phyloP scores from a whole-genome alignment of 2,797 vertebrate species.

The Lacerta bilineata region DNA sequence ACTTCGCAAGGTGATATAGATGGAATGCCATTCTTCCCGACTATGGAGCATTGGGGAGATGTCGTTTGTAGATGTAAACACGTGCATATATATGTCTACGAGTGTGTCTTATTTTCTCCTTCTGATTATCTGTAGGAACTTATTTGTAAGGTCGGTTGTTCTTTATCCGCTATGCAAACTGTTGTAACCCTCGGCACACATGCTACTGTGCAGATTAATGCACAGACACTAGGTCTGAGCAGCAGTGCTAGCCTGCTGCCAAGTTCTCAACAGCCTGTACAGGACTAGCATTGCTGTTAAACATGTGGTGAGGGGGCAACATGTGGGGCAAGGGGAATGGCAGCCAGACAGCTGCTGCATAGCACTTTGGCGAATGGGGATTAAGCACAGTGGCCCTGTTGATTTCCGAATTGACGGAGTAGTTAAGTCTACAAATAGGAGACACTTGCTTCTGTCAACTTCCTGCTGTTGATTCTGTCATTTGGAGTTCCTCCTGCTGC shows the following conservation, averaged over 20 bases:
- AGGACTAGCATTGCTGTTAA: background rate
- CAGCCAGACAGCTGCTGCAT: background rate
- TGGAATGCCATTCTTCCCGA: background rate
- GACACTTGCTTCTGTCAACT: background rate
- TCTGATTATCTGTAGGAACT: background rate
- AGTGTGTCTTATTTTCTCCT: background rate
- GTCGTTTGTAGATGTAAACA: background rate
- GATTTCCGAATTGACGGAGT: background rate
- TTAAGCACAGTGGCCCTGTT: background rate
- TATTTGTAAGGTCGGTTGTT: background rate
- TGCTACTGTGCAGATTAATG: no score
- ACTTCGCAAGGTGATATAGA: background rate
- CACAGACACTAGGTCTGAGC: background rate
- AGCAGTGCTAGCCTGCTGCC: background rate
- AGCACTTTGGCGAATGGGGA: background rate
- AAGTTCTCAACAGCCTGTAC: background rate
- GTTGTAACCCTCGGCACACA: background rate
- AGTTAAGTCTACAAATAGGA: background rate
- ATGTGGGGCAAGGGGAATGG: background rate
- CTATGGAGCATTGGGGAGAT: background rate
- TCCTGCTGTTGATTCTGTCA: background rate
- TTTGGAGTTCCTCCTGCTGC: background rate
- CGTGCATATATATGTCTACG: no score
- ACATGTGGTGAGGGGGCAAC: background rate
- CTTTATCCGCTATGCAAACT: no score